Base-by-base conservation (phyloP, 2,113 vertebrate species). In the Pao palembangensis region DNA sequence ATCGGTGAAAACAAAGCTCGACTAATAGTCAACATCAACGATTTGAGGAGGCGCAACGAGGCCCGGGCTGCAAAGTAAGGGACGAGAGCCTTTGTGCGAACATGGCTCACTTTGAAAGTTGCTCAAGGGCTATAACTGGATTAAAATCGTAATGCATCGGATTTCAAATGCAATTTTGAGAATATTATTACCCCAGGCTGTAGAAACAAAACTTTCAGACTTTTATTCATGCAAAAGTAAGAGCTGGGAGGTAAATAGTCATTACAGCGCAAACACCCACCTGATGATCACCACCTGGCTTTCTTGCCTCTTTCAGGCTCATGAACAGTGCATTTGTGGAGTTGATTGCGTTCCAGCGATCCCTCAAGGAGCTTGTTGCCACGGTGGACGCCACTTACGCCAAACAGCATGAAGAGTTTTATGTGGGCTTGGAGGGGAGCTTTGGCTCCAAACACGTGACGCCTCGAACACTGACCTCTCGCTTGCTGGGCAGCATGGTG, bases 391-490 rank as follows among this genome's bases (percentile, higher is more conserved):
- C 89, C 68, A 98, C 95, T 14, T 99, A 98, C 0, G 93, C 96
- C 78, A 99, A 99, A 83, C 97, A 99, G 79, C 92, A 93, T 0
- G 96, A 99, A 78, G 96, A 98, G 78, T 99, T 99, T 90, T 95
- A 95, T 73, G 64, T 99, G 0, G 97, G 93, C 0, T 69, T 99
- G 79, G 94, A 99, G 79, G 97, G 97, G 49, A 99, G 97, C 88
- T 99, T 99, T 0, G 97, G 97, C 34, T 86, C 89, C 75, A 96
- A 94, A 74, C 97, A 99, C 0, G 95, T 98, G 58, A 94, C 94
- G 0, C 97, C 97, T 0, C 90, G 97, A 8, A 98, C 96, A 0
- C 91, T 99, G 34, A 96, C 94, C 0, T 93, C 96, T 13, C 91
- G 92, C 3, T 94, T 95, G 72, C 91, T 99, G 82, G 92, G 97